Base-by-base conservation (phyloP, 2,797 vertebrate species). In the Borostomias antarcticus region DNA sequence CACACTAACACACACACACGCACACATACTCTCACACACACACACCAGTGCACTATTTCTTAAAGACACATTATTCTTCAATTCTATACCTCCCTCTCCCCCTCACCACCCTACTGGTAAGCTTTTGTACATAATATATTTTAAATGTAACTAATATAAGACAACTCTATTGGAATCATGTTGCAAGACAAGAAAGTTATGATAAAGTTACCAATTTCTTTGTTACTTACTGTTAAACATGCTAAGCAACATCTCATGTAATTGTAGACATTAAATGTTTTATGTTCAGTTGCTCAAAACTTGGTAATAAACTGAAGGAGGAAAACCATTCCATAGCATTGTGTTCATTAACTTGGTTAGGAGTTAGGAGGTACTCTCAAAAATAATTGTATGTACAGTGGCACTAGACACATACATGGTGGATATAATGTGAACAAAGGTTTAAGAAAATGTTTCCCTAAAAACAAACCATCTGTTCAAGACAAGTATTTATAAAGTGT, bases 91-190 rank as follows among this genome's bases (percentile, higher is more conserved):
- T 13, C 37, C 37, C 37, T n/a, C n/a, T n/a, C n/a, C n/a, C n/a
- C n/a, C n/a, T n/a, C 37, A 40, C 37, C 37, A 40, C 11, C 37
- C 17, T 56, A 9, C 26, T 30, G 28, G 6, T 33, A 25, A 28
- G 10, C 21, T 29, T 50, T 26, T 73, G 70, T 78, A 73, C 1
- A 80, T 54, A 69, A 0, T 1, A 43, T 72, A 40, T 62, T 73
- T 66, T 69, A 71, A 76, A 64, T 66, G 13, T 29, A 50, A 29
- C 15, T 30, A 45, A 63, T 63, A 68, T 70, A 56, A 73, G 45
- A 43, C 54, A 56, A 58, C n/a, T 10, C 60, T 8, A 73, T 69
- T 43, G 57, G 37, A 62, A 66, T 23, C 48, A 29, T 70, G 57
- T 66, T 5, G 33, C 4, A 62, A 68, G 69, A 69, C 47, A 50